Evolutionary conservation across 2,888 invertebrate species (phyloP), one percentile per base, ranked within the genome.

Genomic region (Punctoribates punctum): DNA sequence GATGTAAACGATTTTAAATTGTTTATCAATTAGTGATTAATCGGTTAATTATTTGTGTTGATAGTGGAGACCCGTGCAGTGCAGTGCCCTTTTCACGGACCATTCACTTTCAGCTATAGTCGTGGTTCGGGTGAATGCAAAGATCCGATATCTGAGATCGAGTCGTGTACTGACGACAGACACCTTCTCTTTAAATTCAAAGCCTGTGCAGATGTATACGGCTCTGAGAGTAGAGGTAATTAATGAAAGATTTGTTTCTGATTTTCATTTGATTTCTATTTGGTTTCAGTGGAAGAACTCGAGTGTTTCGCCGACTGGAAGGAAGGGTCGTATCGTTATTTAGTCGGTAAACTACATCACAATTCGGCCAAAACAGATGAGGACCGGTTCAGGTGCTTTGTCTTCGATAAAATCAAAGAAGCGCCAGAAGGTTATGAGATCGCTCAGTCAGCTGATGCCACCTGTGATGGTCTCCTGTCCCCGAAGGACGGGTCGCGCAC

Each of bases 231-330:
- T 83, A 91, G 93, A 82, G 92, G 94, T 94, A 77, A 79, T 79
- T 46, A 8, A 11, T 8, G 15, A 11, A 77, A n/a, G n/a, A 25
- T 15, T 62, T 23, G 20, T 62, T 62, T 25, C 0, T 74, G 1
- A 65, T 74, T 62, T 15, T 72, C 34, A 75, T 34, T 72, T 74
- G 20, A 11, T 34, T 48, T 13, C 15, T n/a, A 8, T 46, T 20
- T 27, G 3, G 27, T 0, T 75, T 4, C 78, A 81, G 94, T 93
- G 81, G 94, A 94, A 84, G 94, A 94, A 83, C 86, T 95, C 74
- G 92, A 94, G 82, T 95, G 95, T 83, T 85, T 94, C 81, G 95
- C 94, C 5, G 90, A 91, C 77, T 95, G 95, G 95, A 94, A 94
- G 85, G 95, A 95, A 84, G 94, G 95, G 76, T 94, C 93, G 82